Conservation (phyloP, 2,797 vertebrate species). For the Zonotrichia albicollis region DNA sequence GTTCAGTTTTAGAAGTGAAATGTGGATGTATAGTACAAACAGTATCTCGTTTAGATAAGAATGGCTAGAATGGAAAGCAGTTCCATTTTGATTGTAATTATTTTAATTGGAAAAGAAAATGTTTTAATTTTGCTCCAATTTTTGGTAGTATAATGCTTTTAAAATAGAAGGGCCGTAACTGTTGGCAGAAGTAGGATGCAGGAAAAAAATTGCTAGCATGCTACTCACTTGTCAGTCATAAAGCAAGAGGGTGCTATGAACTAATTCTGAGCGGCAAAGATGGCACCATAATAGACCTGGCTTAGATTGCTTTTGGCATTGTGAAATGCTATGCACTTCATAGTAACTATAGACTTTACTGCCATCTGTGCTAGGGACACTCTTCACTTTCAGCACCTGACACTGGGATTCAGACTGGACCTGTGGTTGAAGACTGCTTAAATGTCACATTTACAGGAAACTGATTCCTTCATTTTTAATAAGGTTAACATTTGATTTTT, state of each 20-base stretch:
- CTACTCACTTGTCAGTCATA: background rate
- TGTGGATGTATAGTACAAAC: background rate
- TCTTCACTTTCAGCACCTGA: background rate
- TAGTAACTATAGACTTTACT: background rate
- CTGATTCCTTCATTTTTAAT: background rate
- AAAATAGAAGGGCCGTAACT: background rate
- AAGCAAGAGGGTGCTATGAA: background rate
- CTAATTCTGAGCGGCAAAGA: background rate
- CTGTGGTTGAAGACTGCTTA: background rate
- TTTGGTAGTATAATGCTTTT: background rate
- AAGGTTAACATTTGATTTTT: background rate
- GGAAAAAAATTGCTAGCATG: background rate
- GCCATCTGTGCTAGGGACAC: background rate
- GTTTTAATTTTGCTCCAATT: background rate
- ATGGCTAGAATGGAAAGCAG: background rate
- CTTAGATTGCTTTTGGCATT: background rate
- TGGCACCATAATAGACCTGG: background rate
- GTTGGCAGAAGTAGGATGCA: background rate
- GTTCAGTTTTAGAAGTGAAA: background rate
- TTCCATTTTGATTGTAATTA: background rate
- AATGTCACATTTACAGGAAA: background rate
- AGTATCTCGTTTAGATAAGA: background rate
- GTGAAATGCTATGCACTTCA: background rate
- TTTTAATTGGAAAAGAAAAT: background rate
- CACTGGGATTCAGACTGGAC: background rate